Evolutionary conservation across 2,888 invertebrate genomes (phyloP).

Genomic region (Yponomeuta sedellus): DNA sequence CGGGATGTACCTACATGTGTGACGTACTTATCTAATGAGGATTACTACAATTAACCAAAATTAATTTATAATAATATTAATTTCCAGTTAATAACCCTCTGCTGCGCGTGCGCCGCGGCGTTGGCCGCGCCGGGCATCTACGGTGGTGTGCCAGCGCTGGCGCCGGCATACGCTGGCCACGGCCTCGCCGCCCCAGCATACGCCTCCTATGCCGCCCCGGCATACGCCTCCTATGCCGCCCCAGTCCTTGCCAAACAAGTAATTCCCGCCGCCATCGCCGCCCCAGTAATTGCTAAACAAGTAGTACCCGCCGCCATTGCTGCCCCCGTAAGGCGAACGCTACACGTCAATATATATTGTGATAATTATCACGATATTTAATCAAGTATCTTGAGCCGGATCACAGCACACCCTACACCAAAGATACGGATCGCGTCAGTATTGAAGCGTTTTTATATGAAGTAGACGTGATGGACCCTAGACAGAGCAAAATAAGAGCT

Average conservation of each 20-base stretch:
- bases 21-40: no score
- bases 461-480: no score
- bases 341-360: no score
- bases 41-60: no score
- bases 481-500: no score
- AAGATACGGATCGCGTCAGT: no score
- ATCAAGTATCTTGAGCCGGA: no score
- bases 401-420: no score
- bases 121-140: constrained; percentile 49
- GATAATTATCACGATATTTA: no score
- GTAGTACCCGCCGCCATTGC: constrained; percentile 27
- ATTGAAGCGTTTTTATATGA: no score
- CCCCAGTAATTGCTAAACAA: constrained; percentile 40
- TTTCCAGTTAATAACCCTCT: constrained; percentile 52
- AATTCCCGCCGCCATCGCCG: constrained; percentile 29
- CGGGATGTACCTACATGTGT: no score
- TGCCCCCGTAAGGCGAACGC: constrained; percentile 49
- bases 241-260: constrained; percentile 29
- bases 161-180: constrained; percentile 20
- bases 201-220: constrained; percentile 26
- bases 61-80: no score
- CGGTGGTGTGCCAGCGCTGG: constrained; percentile 30
- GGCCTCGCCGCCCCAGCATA: constrained; percentile 24
- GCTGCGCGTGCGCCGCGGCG: constrained; percentile 57
- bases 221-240: constrained; percentile 22